These are phyloP conservation scores for Rhea pennata DNA, from an alignment of 2,113 vertebrate genomes.

Conservation along the genomic window DNA sequence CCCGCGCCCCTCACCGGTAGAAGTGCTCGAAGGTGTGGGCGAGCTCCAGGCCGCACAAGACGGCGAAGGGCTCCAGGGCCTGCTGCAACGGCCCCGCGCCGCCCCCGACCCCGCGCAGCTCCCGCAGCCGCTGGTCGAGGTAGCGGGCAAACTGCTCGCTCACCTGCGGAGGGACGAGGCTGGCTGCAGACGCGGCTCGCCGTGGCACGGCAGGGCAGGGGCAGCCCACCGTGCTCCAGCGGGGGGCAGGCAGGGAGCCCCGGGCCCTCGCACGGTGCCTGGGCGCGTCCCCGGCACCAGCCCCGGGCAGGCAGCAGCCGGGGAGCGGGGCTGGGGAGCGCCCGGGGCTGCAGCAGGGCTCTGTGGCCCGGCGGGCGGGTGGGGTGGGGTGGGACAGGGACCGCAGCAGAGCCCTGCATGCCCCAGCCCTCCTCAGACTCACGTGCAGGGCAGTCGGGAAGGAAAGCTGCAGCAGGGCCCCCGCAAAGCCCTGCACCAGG, in stretches of 20 bases:
- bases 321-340: accelerated
- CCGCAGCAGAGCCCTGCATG: too few relatives aligned
- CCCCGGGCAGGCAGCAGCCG: accelerated
- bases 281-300: neutral
- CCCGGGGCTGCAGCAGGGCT: accelerated
- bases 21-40: slow-evolving; percentile 95
- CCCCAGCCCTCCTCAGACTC: slow-evolving; percentile 50
- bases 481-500: slow-evolving; percentile 87
- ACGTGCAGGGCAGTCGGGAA: slow-evolving; percentile 88
- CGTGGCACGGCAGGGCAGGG: accelerated
- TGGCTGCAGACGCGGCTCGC: neutral
- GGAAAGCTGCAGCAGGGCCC: slow-evolving; percentile 88
- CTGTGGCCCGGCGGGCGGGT: too few relatives aligned
- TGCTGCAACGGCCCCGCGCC: slow-evolving; percentile 79
- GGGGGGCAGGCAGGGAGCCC: neutral
- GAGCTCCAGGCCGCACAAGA: slow-evolving; percentile 91
- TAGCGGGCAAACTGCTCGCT: slow-evolving; percentile 93
- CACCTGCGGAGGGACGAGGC: slow-evolving; percentile 76
- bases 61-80: slow-evolving; percentile 89
- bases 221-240: accelerated
- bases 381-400: too few relatives aligned
- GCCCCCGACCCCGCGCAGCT: slow-evolving; percentile 60
- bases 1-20: slow-evolving; percentile 84
- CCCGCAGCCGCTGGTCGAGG: slow-evolving; percentile 87
- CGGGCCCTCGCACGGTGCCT: accelerated